Evolutionary conservation across 2,888 invertebrate genomes (phyloP).

Genomic region (Polylopha cassiicola): DNA sequence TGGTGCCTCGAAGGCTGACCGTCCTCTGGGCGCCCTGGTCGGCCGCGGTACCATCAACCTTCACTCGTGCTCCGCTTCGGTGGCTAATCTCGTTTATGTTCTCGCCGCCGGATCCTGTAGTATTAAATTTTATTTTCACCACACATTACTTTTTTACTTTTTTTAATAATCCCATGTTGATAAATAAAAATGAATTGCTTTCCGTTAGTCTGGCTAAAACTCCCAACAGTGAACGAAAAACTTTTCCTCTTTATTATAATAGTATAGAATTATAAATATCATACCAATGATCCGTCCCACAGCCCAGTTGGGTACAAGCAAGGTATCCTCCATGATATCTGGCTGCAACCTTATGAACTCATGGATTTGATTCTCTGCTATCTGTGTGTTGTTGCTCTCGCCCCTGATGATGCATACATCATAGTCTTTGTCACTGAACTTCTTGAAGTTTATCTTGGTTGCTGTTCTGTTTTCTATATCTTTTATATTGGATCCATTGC

Average conservation of each 20-base stretch:
- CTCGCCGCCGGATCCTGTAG: slow-evolving; percentile 80
- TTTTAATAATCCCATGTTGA: no score
- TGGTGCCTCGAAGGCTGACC: slow-evolving; percentile 79
- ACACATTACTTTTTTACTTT: no score
- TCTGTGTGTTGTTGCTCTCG: slow-evolving; percentile 78
- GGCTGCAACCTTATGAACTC: slow-evolving; percentile 84
- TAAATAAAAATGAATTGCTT: no score
- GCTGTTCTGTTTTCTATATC: slow-evolving; percentile 84
- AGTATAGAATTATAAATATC: slow-evolving; percentile 8
- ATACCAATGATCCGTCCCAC: slow-evolving; percentile 84
- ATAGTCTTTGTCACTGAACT: slow-evolving; percentile 75
- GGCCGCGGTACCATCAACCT: slow-evolving; percentile 63
- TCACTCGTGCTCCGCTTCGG: slow-evolving; percentile 84
- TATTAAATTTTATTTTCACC: no score
- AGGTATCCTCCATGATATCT: slow-evolving; percentile 79
- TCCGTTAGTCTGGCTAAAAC: no score
- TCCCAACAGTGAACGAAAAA: no score
- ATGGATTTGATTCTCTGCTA: slow-evolving; percentile 82
- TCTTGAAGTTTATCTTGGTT: slow-evolving; percentile 76
- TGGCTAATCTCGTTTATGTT: slow-evolving; percentile 83
- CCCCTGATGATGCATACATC: slow-evolving; percentile 86
- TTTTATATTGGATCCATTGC: slow-evolving; percentile 86
- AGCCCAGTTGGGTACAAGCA: slow-evolving; percentile 81
- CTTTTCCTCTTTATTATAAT: not conserved
- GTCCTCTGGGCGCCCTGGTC: slow-evolving; percentile 42